These are phyloP conservation scores for Drosophila rubida DNA, from an alignment of 2,888 invertebrate species.

Conservation along the genomic window DNA sequence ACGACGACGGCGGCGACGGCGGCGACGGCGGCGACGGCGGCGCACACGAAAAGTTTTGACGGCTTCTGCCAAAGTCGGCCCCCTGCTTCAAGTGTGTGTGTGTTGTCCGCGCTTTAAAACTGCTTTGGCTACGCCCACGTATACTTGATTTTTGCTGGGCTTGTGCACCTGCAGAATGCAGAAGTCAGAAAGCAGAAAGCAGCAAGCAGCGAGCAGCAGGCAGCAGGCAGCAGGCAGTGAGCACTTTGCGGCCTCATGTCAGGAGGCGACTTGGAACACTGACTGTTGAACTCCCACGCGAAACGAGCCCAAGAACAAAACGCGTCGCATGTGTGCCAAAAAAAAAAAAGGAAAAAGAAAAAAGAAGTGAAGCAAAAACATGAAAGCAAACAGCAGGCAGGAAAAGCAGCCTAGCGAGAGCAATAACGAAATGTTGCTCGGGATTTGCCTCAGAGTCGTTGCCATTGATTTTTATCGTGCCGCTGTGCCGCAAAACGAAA, in stretches of 20 bases:
- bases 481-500: neutral
- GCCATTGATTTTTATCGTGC: constrained; percentile 72
- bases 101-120: constrained; percentile 58
- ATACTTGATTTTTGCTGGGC: constrained; percentile 10
- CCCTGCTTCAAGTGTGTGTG: constrained; percentile 29
- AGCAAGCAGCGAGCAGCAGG: constrained; percentile 35
- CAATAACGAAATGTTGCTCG: constrained; percentile 29
- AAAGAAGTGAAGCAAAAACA: neutral
- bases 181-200: constrained; percentile 9
- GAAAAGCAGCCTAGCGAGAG: constrained; percentile 2
- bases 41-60: constrained; percentile 62
- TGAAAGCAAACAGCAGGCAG: neutral
- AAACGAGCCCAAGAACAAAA: constrained; percentile 19
- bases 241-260: constrained; percentile 46
- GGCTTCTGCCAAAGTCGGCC: constrained; percentile 36
- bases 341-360: neutral
- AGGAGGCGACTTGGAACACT: constrained; percentile 12
- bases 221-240: too few species aligned
- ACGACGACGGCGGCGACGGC: neutral
- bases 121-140: constrained; percentile 57
- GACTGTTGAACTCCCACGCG: constrained; percentile 51
- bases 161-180: constrained; percentile 64
- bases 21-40: neutral
- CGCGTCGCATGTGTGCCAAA: constrained; percentile 55
- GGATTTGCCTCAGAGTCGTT: constrained; percentile 41